Base-by-base conservation (phyloP, 1,140 invertebrate species). In the Drosophila micromelanica region DNA sequence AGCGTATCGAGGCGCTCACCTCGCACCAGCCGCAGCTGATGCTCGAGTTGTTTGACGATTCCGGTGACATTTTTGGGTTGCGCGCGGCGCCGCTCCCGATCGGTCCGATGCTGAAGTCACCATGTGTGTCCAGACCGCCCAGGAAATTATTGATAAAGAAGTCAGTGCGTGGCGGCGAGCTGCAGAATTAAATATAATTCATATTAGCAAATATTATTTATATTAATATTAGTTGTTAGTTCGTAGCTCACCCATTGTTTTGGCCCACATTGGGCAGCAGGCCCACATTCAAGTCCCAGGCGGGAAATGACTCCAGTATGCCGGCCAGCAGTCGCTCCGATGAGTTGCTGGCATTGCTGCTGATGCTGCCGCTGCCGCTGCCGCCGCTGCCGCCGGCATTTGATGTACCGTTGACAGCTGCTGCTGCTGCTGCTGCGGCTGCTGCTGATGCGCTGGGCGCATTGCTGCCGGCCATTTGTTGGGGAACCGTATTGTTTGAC, bases 1-100 rank as follows among this genome's bases (percentile, higher is more conserved):
- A 97, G 90, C 92, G 93, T 1, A 92, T 93, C 0, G 93, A 94
- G 7, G 93, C 93, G 57, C 80, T 90, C 1, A 90, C 77, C 46
- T 92, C 89, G 49, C 91, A 92, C 76, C 85, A 85, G 49, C 89
- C 76, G 54, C 91, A 92, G 27, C 74, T 87, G 38, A 91, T 85
- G 59, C 80, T 91, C 3, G 90, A 91, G 49, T 91, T 91, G 48
- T 90, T 91, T 0, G 90, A 91, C 2, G 85, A 90, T 55, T 91
- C 90, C 9, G 90, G 87, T 6, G 87, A 91, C 76, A 89, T 78
- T 57, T 90, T 90, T 3, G 81, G 67, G 56, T 77, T 90, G 46
- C 87, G 82, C 30, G 62, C 65, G 17, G 54, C 40, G 12, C 73
- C 77, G 37, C 52, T 77, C 9, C 84, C 89, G 63, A 90, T 91